These are phyloP conservation scores for Deroptyus accipitrinus DNA, from an alignment of 2,113 vertebrate genomes.

Conservation along the genomic window DNA sequence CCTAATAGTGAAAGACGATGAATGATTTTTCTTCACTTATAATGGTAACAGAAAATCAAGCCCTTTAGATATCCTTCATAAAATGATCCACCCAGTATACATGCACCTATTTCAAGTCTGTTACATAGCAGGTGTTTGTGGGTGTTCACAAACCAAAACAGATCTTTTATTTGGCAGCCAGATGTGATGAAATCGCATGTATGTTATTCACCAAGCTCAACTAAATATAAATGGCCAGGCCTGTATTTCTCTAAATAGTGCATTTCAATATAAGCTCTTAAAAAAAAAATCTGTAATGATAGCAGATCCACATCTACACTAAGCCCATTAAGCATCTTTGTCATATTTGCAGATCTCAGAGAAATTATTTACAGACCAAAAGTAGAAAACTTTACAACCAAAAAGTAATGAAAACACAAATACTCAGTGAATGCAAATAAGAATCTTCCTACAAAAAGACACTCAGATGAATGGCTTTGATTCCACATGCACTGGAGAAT, in stretches of 20 bases:
- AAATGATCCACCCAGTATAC: neutral
- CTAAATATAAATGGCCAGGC: neutral
- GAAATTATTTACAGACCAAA: neutral
- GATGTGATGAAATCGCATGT: neutral
- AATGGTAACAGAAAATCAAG: neutral
- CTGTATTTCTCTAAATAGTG: fast-evolving
- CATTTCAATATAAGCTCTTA: neutral
- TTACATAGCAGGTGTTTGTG: neutral
- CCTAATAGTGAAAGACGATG: neutral
- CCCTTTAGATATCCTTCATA: neutral
- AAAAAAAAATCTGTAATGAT: neutral
- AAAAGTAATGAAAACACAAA: neutral
- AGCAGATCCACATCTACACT: neutral
- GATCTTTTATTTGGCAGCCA: neutral
- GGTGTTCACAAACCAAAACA: neutral
- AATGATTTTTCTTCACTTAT: neutral
- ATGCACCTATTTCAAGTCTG: neutral
- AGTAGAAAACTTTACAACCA: neutral
- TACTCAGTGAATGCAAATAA: neutral
- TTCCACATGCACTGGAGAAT: neutral
- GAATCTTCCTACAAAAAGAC: neutral
- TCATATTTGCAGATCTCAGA: neutral
- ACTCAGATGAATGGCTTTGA: neutral
- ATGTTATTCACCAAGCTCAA: neutral
- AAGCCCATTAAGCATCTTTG: neutral